Evolutionary conservation across 2,113 vertebrate genomes (phyloP).

Genomic region (Glaucidium brasilianum): DNA sequence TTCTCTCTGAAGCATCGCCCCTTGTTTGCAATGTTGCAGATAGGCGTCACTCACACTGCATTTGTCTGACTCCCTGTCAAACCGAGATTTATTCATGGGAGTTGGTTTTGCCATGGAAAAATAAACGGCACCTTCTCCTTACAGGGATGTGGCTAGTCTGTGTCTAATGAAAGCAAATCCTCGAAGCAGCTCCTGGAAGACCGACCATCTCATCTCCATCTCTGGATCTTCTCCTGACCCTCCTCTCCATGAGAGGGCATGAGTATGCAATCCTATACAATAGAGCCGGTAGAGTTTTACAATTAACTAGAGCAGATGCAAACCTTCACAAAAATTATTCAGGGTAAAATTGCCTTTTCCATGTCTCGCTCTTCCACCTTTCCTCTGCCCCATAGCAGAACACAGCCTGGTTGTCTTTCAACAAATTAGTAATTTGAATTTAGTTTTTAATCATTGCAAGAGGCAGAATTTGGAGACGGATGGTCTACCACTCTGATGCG

Average conservation of each 20-base stretch:
- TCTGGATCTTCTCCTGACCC: neutral
- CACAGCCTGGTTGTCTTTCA: neutral
- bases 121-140: neutral
- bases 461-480: neutral
- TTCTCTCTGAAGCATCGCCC: neutral
- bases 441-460: neutral
- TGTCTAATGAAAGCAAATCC: neutral
- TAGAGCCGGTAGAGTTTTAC: neutral
- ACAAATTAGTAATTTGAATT: neutral
- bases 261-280: fast-evolving
- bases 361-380: neutral
- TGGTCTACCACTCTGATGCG: neutral
- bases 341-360: neutral
- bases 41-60: neutral
- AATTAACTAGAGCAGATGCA: neutral
- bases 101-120: neutral
- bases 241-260: neutral
- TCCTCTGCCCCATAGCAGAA: neutral
- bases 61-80: neutral
- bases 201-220: neutral
- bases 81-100: neutral
- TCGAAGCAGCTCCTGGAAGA: neutral
- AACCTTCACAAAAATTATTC: neutral
- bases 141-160: neutral
- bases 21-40: neutral